Conservation (phyloP, 1,140 invertebrate species). For the Pogonognathellus flavescens region DNA sequence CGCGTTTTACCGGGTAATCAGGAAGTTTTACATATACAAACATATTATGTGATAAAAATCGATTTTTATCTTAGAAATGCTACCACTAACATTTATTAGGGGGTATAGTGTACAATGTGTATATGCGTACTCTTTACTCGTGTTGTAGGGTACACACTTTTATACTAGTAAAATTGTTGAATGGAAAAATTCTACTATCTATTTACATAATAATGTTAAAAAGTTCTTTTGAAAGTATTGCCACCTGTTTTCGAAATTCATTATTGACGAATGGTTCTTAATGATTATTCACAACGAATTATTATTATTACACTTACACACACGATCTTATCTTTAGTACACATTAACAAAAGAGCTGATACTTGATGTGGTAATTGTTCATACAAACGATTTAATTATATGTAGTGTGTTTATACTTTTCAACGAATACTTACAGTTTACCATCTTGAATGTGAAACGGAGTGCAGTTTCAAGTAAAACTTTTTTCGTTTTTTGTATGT, state of each 20-base stretch:
- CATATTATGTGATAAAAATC: too few relatives aligned
- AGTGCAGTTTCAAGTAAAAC: neutral
- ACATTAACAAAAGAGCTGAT: neutral
- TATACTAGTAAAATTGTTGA: neutral
- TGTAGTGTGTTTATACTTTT: neutral
- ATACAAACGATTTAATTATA: neutral
- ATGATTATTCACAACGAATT: too few relatives aligned
- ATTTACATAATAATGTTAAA: neutral
- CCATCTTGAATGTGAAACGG: slow-evolving; percentile 17
- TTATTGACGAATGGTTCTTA: slow-evolving; percentile 18
- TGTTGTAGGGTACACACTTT: neutral
- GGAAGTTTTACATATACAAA: too few relatives aligned
- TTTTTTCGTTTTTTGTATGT: neutral
- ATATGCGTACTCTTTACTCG: too few relatives aligned
- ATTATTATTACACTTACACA: too few relatives aligned
- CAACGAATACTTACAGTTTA: slow-evolving; percentile 9
- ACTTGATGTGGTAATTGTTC: neutral
- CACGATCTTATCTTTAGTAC: too few relatives aligned
- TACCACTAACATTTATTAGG: too few relatives aligned
- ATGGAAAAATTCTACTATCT: neutral
- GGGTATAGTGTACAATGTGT: too few relatives aligned
- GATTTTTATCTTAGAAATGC: too few relatives aligned
- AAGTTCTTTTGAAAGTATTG: slow-evolving; percentile 32
- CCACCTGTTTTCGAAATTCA: slow-evolving; percentile 46
- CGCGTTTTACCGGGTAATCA: too few relatives aligned